Conservation (phyloP, 2,113 vertebrate genomes). For the Enhydra lutris region DNA sequence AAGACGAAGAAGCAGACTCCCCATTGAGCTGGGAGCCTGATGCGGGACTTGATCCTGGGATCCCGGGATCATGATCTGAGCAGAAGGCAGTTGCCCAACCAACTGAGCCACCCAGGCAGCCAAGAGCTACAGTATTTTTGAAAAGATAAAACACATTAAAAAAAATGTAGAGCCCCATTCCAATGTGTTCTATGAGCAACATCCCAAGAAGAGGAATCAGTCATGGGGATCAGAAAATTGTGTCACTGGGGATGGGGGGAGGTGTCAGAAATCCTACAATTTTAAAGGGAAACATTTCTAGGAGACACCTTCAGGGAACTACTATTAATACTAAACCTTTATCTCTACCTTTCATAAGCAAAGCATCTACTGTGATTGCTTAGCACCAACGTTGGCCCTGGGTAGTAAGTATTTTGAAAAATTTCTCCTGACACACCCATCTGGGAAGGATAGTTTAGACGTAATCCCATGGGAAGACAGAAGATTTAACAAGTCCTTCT, state of each 20-base stretch:
- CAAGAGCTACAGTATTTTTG: neutral
- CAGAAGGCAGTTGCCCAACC: no score
- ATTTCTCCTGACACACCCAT: neutral
- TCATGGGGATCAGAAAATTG: neutral
- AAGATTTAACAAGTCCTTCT: neutral
- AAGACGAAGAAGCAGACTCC: no score
- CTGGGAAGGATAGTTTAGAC: neutral
- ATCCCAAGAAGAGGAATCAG: neutral
- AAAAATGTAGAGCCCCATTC: neutral
- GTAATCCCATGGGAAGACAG: neutral
- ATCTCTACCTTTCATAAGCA: neutral
- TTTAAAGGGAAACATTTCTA: neutral
- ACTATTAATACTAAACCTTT: neutral
- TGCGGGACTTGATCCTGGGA: no score
- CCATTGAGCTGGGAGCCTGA: no score
- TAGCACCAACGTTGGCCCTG: neutral
- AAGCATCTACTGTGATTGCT: neutral
- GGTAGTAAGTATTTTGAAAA: neutral
- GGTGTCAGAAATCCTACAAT: neutral
- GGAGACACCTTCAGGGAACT: neutral
- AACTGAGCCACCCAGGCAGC: no score
- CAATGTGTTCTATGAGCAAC: neutral
- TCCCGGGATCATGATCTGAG: no score
- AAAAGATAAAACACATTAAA: neutral
- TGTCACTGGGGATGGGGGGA: accelerated